Conservation (phyloP, 2,888 invertebrate genomes). For the Glaucopsyche alexis region DNA sequence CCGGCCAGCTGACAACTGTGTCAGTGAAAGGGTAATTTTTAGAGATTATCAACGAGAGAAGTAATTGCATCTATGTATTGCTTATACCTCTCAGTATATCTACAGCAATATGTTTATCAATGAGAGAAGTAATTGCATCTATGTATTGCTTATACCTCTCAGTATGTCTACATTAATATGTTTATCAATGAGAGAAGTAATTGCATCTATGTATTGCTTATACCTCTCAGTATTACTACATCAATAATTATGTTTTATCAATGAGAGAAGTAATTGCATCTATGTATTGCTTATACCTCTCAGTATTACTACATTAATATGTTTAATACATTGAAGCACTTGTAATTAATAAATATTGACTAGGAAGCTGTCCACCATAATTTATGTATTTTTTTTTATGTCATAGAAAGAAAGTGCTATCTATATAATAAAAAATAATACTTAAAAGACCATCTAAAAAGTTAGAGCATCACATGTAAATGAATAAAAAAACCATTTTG, state of each 20-base stretch:
- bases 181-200: neutral
- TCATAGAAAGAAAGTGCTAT: too few species aligned
- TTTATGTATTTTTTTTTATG: too few species aligned
- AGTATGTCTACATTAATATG: neutral
- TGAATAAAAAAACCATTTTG: too few species aligned
- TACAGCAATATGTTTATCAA: neutral
- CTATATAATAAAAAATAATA: too few species aligned
- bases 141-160: neutral
- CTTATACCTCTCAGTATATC: neutral
- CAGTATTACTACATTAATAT: neutral
- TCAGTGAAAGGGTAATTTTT: constrained; percentile 3
- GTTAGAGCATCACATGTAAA: too few species aligned
- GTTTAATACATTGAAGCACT: too few species aligned
- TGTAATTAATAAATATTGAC: too few species aligned
- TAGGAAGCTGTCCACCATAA: too few species aligned
- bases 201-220: neutral
- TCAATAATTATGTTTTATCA: neutral
- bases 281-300: neutral
- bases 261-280: neutral
- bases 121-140: neutral
- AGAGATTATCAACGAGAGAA: neutral
- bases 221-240: neutral
- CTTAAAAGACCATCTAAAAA: too few species aligned
- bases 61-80: neutral
- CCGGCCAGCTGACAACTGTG: neutral